Conservation (phyloP, 2,888 invertebrate genomes). For the Scaptodrosophila latifasciaeformis region DNA sequence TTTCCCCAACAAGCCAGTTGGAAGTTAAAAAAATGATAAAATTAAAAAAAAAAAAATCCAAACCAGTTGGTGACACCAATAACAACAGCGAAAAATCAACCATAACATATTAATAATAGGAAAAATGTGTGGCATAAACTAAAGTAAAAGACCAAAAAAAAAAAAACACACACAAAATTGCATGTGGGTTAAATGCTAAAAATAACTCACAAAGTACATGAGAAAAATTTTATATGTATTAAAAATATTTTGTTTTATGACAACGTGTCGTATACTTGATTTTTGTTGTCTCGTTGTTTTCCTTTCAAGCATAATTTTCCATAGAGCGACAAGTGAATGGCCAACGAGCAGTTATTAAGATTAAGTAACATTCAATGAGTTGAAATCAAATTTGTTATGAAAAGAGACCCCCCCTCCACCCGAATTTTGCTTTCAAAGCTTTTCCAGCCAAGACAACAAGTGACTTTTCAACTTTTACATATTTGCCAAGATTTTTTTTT, state of each 20-base stretch:
- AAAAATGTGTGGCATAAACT: conserved; percentile 40
- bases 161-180: neutral
- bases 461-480: conserved; percentile 62
- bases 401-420: neutral
- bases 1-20: conserved; percentile 40
- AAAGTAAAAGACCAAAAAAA: too few species aligned
- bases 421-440: neutral
- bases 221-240: too few species aligned
- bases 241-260: too few species aligned
- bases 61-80: conserved; percentile 54
- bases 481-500: neutral
- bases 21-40: conserved; percentile 50
- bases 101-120: conserved; percentile 48
- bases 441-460: conserved; percentile 25
- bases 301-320: too few species aligned
- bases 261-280: too few species aligned
- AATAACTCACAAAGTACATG: neutral
- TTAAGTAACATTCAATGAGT: conserved; percentile 2
- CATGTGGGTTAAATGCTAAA: conserved; percentile 4
- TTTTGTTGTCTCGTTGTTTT: too few species aligned
- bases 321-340: conserved; percentile 15
- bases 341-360: neutral
- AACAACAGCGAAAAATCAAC: neutral
- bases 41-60: conserved; percentile 22
- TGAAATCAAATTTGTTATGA: conserved; percentile 14